A percentile compares a stretch with the other conserved stretches of the same genome.
phyloP scores from a whole-genome alignment of 1,140 invertebrate genomes.

The Drosophila leontia region DNA sequence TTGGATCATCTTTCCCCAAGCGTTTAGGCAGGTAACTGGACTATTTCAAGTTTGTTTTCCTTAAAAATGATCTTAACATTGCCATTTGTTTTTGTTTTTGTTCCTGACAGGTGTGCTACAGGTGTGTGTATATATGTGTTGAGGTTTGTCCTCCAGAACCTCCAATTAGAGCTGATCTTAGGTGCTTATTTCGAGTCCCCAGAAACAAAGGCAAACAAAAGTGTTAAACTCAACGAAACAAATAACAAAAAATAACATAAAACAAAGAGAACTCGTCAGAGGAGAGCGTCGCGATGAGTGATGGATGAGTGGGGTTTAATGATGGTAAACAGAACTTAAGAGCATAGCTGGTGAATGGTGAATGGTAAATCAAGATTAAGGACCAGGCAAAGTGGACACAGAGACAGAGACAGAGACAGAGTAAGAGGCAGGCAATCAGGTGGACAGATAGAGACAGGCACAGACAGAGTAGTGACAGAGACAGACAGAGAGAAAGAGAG shows the following conservation, averaged over 20 bases:
- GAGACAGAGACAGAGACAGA: constrained; percentile 20
- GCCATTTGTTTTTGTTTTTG: background rate
- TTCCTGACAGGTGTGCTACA: background rate
- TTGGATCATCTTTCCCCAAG: background rate
- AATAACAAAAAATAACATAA: constrained; percentile 4
- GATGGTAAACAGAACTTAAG: constrained; percentile 51
- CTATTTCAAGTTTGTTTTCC: background rate
- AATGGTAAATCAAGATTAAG: constrained; percentile 34
- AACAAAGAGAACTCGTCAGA: constrained; percentile 19
- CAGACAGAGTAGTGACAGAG: constrained; percentile 28
- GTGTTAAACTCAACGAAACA: constrained; percentile 4
- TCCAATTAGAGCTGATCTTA: background rate
- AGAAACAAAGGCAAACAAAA: constrained; percentile 24
- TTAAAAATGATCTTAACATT: background rate
- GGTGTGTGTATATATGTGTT: background rate
- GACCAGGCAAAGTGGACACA: constrained; percentile 29
- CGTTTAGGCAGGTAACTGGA: background rate
- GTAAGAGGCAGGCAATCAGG: constrained; percentile 30
- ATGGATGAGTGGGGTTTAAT: constrained; percentile 36
- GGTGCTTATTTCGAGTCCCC: background rate
- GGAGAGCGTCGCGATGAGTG: constrained; percentile 33
- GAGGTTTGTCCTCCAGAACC: background rate
- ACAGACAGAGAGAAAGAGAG: constrained; percentile 30
- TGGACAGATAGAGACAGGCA: constrained; percentile 38
- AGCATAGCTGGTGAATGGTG: constrained; percentile 44